These are phyloP conservation scores for Lasioglossum calceatum DNA, from an alignment of 2,888 invertebrate species.

Conservation along the genomic window DNA sequence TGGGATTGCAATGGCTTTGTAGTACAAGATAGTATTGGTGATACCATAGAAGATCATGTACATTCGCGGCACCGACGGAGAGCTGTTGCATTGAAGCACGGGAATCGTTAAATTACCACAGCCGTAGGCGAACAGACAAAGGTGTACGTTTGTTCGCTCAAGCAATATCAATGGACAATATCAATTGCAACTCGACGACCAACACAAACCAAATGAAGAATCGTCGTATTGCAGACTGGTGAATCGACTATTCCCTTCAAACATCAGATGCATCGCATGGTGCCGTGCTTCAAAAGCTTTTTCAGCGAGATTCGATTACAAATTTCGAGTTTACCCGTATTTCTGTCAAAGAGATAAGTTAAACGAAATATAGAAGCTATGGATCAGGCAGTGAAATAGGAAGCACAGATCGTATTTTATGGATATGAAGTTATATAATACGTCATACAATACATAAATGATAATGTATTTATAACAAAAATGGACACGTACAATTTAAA, in stretches of 20 bases:
- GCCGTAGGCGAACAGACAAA: slow-evolving; percentile 99
- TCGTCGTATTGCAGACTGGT: slow-evolving; percentile 91
- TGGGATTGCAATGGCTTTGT: slow-evolving; percentile 97
- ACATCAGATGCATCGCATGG: slow-evolving; percentile 89
- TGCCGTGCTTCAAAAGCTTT: slow-evolving; percentile 83
- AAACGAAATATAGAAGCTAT: slow-evolving; percentile 91
- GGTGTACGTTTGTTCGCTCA: slow-evolving; percentile 98
- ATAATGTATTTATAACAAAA: no score
- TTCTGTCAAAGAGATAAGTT: slow-evolving; percentile 86
- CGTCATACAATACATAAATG: no score
- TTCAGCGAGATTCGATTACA: slow-evolving; percentile 92
- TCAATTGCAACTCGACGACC: slow-evolving; percentile 86
- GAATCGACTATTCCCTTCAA: slow-evolving; percentile 92
- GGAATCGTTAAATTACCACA: slow-evolving; percentile 93
- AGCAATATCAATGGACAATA: slow-evolving; percentile 92
- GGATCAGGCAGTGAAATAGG: slow-evolving; percentile 88
- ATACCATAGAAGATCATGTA: slow-evolving; percentile 93
- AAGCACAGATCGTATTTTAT: no score
- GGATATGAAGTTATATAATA: no score
- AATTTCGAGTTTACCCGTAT: slow-evolving; percentile 90
- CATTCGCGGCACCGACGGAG: slow-evolving; percentile 93
- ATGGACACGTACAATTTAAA: no score
- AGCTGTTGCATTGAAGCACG: slow-evolving; percentile 93
- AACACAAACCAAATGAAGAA: slow-evolving; percentile 85
- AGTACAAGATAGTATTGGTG: slow-evolving; percentile 92